These are phyloP conservation scores for Amblyopsis rosae DNA, from an alignment of 2,113 vertebrate genomes.

Conservation along the genomic window DNA sequence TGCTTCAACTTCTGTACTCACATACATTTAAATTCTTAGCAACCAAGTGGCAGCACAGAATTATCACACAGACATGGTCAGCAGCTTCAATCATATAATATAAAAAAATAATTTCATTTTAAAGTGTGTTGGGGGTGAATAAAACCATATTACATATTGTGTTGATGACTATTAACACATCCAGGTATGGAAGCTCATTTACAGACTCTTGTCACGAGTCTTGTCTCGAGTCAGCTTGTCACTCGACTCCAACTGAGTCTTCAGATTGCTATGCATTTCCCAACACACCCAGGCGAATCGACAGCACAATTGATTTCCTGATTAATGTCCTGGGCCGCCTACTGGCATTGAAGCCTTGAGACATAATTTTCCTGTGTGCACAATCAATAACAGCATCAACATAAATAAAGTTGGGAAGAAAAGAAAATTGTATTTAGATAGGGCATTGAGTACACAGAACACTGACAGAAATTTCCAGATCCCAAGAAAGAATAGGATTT, in stretches of 20 bases:
- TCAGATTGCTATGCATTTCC: constrained; percentile 73
- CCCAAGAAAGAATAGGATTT: too few species aligned
- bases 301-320: constrained; percentile 85
- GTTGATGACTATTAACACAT: neutral
- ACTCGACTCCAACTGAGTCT: constrained; percentile 48
- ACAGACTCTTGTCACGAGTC: too few species aligned
- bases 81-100: neutral
- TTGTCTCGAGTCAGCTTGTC: too few species aligned
- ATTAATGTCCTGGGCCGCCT: constrained; percentile 84
- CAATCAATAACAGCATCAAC: constrained; percentile 86
- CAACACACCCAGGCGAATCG: constrained; percentile 76
- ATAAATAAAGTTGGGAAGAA: constrained; percentile 72
- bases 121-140: neutral
- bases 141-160: neutral
- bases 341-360: constrained; percentile 77
- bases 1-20: constrained; percentile 37
- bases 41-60: constrained; percentile 22
- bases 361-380: constrained; percentile 84
- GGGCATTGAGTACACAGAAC: constrained; percentile 1
- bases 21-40: constrained; percentile 35
- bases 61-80: neutral
- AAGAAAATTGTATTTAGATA: constrained; percentile 41
- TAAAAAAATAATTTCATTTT: neutral
- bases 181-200: neutral
- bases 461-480: neutral